Percentiles rank a stretch among this genome's conserved stretches.
Evolutionary conservation across 2,113 vertebrate genomes (phyloP).

Genomic region (Notiomystis cincta): DNA sequence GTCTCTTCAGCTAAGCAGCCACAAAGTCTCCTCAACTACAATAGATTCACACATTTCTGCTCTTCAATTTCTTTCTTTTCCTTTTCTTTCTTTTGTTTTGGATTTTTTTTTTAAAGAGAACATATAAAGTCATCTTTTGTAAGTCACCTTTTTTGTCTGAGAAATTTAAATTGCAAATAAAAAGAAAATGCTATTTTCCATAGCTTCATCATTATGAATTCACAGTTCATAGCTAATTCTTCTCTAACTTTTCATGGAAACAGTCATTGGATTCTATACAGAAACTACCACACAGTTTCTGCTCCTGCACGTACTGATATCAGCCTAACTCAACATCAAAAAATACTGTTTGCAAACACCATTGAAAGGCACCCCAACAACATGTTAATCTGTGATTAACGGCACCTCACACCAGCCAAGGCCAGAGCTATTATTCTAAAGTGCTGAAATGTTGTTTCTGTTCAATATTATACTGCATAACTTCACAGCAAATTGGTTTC

Average conservation of each 20-base stretch:
- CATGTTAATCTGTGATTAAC: background rate
- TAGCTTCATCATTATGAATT: background rate
- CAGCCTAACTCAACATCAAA: background rate
- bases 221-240: background rate
- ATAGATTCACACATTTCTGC: background rate
- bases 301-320: background rate
- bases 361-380: background rate
- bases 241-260: background rate
- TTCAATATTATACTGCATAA: background rate
- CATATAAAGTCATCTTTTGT: background rate
- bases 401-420: background rate
- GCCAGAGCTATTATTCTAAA: background rate
- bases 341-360: background rate
- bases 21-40: background rate
- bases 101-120: background rate
- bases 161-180: background rate
- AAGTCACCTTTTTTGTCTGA: background rate
- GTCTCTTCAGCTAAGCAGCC: background rate
- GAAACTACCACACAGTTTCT: background rate
- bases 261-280: background rate
- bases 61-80: background rate
- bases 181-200: background rate
- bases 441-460: background rate
- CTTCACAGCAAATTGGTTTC: conserved; percentile 22
- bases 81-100: background rate